A percentile compares a stretch with the other conserved stretches of the same genome.
These are phyloP conservation scores for Eudemis profundana DNA, from an alignment of 2,888 invertebrate genomes.

Conservation along the genomic window DNA sequence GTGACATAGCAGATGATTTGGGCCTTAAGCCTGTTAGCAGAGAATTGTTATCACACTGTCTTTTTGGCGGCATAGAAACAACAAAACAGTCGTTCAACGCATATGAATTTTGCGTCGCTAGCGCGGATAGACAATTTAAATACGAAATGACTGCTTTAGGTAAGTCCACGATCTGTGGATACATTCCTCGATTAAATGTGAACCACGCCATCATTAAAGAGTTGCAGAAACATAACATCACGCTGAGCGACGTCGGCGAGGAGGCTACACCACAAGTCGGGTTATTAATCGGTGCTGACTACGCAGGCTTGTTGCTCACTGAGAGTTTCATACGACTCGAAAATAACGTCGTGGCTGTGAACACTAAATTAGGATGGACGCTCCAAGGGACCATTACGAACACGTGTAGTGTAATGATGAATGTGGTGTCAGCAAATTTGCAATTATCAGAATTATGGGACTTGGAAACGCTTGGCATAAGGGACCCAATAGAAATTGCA, in stretches of 20 bases:
- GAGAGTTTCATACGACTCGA: neutral
- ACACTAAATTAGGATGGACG: slow-evolving; percentile 10
- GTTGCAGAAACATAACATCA: slow-evolving; percentile 23
- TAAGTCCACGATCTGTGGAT: neutral
- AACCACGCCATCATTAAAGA: neutral
- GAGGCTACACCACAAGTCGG: slow-evolving; percentile 14
- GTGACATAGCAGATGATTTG: slow-evolving; percentile 8
- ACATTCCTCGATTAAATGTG: neutral
- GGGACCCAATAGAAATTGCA: neutral
- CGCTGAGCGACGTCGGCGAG: slow-evolving; percentile 17
- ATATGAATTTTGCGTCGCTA: neutral
- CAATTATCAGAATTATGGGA: slow-evolving; percentile 3
- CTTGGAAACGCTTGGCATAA: neutral
- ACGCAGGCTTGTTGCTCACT: slow-evolving; percentile 12
- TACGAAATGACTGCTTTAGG: neutral
- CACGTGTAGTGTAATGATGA: neutral
- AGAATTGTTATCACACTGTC: neutral
- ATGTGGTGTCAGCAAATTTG: neutral
- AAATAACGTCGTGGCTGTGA: neutral
- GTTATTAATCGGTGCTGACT: slow-evolving; percentile 10
- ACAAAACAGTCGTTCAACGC: neutral
- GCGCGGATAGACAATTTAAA: neutral
- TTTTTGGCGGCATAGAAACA: slow-evolving; percentile 13
- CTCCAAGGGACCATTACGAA: neutral
- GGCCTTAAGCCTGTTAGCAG: neutral